Percentiles rank a stretch among this genome's conserved stretches.
These are phyloP conservation scores for Lagorchestes hirsutus DNA, from an alignment of 2,797 vertebrate species.

Conservation along the genomic window DNA sequence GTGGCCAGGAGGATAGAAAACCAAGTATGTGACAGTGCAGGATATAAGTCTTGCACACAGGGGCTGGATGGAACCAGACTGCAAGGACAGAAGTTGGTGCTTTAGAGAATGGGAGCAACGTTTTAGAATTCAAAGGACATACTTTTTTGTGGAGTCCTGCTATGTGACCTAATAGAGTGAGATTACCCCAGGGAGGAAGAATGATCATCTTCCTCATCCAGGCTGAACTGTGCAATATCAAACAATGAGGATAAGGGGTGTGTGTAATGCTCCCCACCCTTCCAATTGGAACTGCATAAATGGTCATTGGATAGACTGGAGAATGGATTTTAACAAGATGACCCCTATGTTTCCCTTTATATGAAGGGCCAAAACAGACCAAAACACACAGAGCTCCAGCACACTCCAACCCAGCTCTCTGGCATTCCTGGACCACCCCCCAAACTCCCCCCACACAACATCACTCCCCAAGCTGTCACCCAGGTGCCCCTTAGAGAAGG, in stretches of 20 bases:
- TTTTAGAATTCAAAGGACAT: slow-evolving; percentile 78
- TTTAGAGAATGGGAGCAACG: neutral
- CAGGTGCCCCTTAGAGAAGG: neutral
- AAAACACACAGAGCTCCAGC: slow-evolving; percentile 2
- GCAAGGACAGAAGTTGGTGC: neutral
- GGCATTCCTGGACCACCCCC: neutral
- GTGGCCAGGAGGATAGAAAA: neutral
- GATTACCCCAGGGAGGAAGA: slow-evolving; percentile 70
- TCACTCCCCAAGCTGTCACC: neutral
- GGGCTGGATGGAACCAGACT: neutral
- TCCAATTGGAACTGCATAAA: slow-evolving; percentile 48
- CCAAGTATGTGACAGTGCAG: neutral
- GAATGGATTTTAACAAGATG: slow-evolving; percentile 27
- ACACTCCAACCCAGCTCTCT: slow-evolving; percentile 29
- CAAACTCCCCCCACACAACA: neutral
- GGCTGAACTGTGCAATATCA: slow-evolving; percentile 61
- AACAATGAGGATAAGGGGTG: slow-evolving; percentile 68
- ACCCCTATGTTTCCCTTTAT: slow-evolving; percentile 6
- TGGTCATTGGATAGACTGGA: neutral
- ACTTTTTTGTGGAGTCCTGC: slow-evolving; percentile 77
- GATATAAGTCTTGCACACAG: neutral
- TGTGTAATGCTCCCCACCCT: neutral
- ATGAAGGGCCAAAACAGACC: neutral
- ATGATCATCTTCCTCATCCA: slow-evolving; percentile 73
- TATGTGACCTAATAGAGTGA: slow-evolving; percentile 64